Base-by-base conservation (phyloP, 2,888 invertebrate species). In the Dinocampus coccinellae region DNA sequence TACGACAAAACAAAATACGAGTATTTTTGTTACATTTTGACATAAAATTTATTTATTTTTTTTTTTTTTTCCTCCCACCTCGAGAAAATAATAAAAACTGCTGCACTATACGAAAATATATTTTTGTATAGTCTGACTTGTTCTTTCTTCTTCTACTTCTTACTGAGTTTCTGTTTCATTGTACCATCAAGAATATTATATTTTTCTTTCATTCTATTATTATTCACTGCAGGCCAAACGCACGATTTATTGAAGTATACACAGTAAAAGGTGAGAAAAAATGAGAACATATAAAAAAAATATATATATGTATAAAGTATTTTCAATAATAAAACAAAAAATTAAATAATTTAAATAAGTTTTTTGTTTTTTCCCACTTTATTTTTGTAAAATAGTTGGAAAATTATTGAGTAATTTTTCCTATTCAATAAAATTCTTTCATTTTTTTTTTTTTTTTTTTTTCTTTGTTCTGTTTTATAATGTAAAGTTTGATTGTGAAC, bases 1-100 rank as follows among this genome's bases (percentile, higher is more conserved):
- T n/a, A n/a, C n/a, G n/a, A n/a, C n/a, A n/a, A n/a, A n/a, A n/a
- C n/a, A n/a, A n/a, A n/a, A n/a, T n/a, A n/a, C n/a, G n/a, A n/a
- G n/a, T n/a, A n/a, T n/a, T 47, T 47, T 47, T 47, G 47, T 47
- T 47, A 7, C 6, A 4, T 1, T 47, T 16, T 47, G 47, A 71
- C 74, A 78, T 78, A 76, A 78, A 84, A 84, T 85, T 85, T 84
- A 85, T 85, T 82, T 85, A 82, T n/a, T n/a, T n/a, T n/a, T n/a
- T n/a, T n/a, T n/a, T n/a, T n/a, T n/a, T n/a, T n/a, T n/a, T 47
- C 16, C 16, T 47, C 47, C 7, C 47, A 16, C 47, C 79, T 68
- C 75, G 80, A 82, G 82, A 80, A 85, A 84, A 85, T 85, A n/a
- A 47, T 16, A 47, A n/a, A 6, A n/a, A 6, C 3, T 29, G 29